phyloP scores from a whole-genome alignment of 2,797 vertebrate species.

The Protosalanx chinensis region DNA sequence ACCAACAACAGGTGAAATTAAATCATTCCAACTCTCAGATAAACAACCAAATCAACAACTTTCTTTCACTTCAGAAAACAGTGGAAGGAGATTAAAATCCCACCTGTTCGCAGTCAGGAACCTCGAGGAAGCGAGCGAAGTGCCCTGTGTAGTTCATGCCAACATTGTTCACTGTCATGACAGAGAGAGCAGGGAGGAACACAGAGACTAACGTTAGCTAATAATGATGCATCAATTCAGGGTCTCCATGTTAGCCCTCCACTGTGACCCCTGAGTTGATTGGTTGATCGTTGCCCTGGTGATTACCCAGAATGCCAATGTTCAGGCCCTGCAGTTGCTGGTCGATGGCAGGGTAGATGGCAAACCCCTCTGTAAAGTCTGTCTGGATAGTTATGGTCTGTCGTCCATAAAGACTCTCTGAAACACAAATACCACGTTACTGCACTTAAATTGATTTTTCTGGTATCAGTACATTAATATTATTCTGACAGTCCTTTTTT shows the following conservation, averaged over 20 bases:
- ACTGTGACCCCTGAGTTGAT: background rate
- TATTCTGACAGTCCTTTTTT: too few relatives aligned
- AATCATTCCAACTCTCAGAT: background rate
- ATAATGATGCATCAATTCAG: background rate
- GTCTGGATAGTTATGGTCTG: slow-evolving; percentile 68
- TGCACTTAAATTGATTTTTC: background rate
- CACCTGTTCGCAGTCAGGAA: slow-evolving; percentile 66
- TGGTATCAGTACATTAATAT: slow-evolving; percentile 6
- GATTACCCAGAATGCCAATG: slow-evolving; percentile 78
- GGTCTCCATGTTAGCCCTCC: background rate
- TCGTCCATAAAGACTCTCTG: slow-evolving; percentile 64
- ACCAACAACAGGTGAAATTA: background rate
- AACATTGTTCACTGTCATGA: slow-evolving; percentile 74
- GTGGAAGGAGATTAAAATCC: background rate
- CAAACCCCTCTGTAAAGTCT: slow-evolving; percentile 72
- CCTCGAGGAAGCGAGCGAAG: slow-evolving; percentile 67
- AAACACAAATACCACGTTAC: background rate
- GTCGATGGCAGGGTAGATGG: slow-evolving; percentile 70
- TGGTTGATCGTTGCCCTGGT: background rate
- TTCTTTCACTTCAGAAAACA: too few relatives aligned
- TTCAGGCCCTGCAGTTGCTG: slow-evolving; percentile 67
- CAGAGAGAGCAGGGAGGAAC: slow-evolving; percentile 12
- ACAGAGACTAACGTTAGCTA: slow-evolving; percentile 18
- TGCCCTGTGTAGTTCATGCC: slow-evolving; percentile 52
- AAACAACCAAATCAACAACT: background rate